A percentile compares a stretch with the other conserved stretches of the same genome.
phyloP scores from a whole-genome alignment of 2,888 invertebrate genomes.

The Cheilosia vulpina region DNA sequence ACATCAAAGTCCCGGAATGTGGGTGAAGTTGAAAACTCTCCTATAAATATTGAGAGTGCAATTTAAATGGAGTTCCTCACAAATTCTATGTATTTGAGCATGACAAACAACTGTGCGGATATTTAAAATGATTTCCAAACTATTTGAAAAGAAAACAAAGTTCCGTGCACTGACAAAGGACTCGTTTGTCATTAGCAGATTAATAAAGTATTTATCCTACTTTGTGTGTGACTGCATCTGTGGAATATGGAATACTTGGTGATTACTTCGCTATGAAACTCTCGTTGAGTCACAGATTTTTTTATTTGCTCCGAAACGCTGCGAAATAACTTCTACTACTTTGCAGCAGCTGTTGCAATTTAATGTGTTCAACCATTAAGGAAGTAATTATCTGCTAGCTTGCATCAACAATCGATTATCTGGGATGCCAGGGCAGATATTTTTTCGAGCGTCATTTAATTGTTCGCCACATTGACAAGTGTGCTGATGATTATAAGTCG shows the following conservation, averaged over 20 bases:
- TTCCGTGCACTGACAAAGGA: not conserved
- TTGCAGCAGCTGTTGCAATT: conserved; percentile 52
- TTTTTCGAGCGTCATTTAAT: not conserved
- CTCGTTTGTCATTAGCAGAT: conserved; percentile 41
- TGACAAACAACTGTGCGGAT: too few species aligned
- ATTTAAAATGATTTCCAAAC: not conserved
- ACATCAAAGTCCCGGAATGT: conserved; percentile 19
- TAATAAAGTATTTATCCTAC: conserved; percentile 4
- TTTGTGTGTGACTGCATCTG: not conserved
- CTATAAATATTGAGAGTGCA: conserved; percentile 3
- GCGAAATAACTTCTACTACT: conserved; percentile 24
- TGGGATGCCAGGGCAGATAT: conserved; percentile 5
- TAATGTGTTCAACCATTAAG: conserved; percentile 60
- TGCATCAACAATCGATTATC: conserved; percentile 57
- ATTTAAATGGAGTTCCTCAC: too few species aligned
- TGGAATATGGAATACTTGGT: not conserved
- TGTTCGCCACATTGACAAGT: conserved; percentile 16
- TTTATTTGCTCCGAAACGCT: conserved; percentile 7
- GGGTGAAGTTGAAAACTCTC: conserved; percentile 31
- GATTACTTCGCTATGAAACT: conserved; percentile 30
- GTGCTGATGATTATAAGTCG: conserved; percentile 30
- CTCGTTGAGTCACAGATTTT: conserved; percentile 7
- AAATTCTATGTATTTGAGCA: too few species aligned
- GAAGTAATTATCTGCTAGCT: conserved; percentile 50
- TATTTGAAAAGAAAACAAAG: not conserved